Percentiles rank a stretch among this genome's conserved stretches.
phyloP scores from a whole-genome alignment of 2,888 invertebrate species.

The Amphipoea oculea region DNA sequence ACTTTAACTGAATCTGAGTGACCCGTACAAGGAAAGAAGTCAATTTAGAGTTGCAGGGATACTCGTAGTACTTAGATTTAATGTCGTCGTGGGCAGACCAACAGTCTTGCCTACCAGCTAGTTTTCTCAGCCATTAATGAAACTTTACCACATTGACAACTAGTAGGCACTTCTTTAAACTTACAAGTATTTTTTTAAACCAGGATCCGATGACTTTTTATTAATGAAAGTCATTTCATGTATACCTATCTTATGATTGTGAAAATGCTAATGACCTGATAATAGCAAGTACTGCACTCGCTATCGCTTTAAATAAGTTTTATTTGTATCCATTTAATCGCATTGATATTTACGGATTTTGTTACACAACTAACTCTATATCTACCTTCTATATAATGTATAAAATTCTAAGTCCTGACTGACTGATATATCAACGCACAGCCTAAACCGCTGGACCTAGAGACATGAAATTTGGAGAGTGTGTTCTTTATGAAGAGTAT shows the following conservation, averaged over 20 bases:
- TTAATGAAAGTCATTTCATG: neutral
- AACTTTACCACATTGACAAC: neutral
- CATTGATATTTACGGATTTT: constrained; percentile 3
- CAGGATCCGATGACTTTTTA: neutral
- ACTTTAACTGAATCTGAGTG: neutral
- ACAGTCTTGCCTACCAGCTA: neutral
- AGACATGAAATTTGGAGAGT: too few relatives aligned
- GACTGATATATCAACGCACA: too few relatives aligned
- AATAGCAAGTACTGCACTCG: neutral
- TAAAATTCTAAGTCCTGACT: too few relatives aligned
- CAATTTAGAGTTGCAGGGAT: neutral
- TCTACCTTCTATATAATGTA: too few relatives aligned
- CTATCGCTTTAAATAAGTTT: constrained; percentile 21
- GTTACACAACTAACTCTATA: neutral
- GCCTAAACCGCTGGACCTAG: too few relatives aligned
- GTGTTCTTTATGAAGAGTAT: too few relatives aligned
- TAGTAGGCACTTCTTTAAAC: neutral
- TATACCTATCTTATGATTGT: constrained; percentile 1
- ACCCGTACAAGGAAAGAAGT: neutral
- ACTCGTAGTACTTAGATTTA: neutral
- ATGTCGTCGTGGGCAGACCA: neutral
- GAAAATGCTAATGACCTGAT: constrained; percentile 2
- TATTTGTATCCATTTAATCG: constrained; percentile 19
- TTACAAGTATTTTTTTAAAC: neutral
- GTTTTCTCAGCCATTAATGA: neutral